These are phyloP conservation scores for Trochalopteron elliotii DNA, from an alignment of 2,113 vertebrate genomes.

Conservation along the genomic window DNA sequence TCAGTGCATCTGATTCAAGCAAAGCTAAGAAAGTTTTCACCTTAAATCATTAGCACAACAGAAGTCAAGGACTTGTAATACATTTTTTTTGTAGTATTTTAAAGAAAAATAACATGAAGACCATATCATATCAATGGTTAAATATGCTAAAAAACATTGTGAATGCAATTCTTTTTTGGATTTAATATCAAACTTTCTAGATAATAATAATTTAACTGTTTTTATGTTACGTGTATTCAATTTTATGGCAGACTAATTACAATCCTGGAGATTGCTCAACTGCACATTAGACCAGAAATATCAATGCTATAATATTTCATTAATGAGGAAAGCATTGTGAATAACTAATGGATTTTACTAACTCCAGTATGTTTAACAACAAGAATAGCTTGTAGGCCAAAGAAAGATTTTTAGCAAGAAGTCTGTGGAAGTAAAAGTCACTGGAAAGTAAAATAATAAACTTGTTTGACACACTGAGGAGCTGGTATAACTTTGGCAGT, in stretches of 20 bases:
- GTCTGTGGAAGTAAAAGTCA: not conserved
- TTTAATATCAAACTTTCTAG: not conserved
- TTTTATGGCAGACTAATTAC: not conserved
- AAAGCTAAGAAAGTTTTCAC: not conserved
- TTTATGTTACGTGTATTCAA: not conserved
- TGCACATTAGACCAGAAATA: not conserved
- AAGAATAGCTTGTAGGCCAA: not conserved
- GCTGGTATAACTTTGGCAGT: slow-evolving; percentile 14
- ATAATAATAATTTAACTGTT: not conserved
- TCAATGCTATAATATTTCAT: not conserved
- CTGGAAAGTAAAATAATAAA: slow-evolving; percentile 36
- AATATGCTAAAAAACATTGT: not conserved
- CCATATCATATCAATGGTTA: not conserved
- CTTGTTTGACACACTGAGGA: not conserved
- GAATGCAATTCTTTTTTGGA: not conserved
- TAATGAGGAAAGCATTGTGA: not conserved
- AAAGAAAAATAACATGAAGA: not conserved
- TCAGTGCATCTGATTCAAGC: not conserved
- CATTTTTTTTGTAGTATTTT: not conserved
- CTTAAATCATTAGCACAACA: not conserved
- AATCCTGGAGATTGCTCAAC: not conserved
- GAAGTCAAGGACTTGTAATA: not conserved
- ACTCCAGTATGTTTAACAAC: not conserved
- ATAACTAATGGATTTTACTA: slow-evolving; percentile 35
- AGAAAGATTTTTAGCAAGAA: not conserved